Conservation (phyloP, 2,888 invertebrate species). For the Helobdella robusta region DNA sequence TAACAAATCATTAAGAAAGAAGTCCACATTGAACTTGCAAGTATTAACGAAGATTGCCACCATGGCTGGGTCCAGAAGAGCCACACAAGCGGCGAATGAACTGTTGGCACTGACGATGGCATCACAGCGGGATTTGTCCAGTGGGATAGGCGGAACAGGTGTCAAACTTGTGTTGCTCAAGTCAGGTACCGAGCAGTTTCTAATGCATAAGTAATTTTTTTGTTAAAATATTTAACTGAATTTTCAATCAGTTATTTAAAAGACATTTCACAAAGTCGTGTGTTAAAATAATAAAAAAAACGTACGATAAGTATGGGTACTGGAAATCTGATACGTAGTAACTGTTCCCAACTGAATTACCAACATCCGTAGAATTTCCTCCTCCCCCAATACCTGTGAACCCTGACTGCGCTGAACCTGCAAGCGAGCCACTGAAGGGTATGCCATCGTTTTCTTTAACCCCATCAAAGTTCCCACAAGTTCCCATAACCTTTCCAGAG, state of each 20-base stretch:
- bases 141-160: background rate
- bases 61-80: background rate
- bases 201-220: background rate
- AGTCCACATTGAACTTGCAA: constrained; percentile 1
- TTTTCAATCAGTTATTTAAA: constrained; percentile 2
- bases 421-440: background rate
- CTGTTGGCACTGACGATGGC: background rate
- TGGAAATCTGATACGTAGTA: background rate
- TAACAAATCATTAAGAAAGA: background rate
- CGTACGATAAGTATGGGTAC: background rate
- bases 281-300: background rate
- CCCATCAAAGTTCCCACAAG: constrained; percentile 20
- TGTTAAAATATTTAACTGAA: background rate
- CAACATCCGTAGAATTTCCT: background rate
- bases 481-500: constrained; percentile 7
- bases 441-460: background rate
- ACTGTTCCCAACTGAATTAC: background rate
- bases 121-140: background rate
- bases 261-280: background rate
- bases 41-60: background rate
- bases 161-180: background rate
- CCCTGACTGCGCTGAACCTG: background rate
- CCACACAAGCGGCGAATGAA: background rate
- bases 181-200: background rate
- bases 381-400: background rate